phyloP scores from a whole-genome alignment of 2,888 invertebrate species.

The Apamea crenata region DNA sequence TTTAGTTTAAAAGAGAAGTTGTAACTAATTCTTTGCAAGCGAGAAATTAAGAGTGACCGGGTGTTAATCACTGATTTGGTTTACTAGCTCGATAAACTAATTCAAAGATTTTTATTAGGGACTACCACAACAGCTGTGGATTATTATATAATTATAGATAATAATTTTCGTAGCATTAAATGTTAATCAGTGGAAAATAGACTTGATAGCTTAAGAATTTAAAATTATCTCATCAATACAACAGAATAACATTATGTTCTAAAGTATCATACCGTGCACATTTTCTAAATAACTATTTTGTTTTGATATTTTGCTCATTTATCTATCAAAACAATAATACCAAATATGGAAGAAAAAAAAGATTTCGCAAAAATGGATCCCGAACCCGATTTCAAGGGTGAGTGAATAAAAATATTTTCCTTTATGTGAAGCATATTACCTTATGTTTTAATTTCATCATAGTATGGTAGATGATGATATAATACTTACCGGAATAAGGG shows the following conservation, averaged over 20 bases:
- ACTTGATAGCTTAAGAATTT: neutral
- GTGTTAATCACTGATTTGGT: neutral
- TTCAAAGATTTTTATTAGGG: neutral
- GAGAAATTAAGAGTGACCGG: neutral
- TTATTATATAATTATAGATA: conserved; percentile 5
- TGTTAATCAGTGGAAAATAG: neutral
- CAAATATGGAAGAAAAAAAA: conserved; percentile 23
- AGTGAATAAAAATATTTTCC: neutral
- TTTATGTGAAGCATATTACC: neutral
- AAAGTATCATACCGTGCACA: neutral
- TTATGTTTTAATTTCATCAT: neutral
- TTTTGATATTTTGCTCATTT: neutral
- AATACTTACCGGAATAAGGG: neutral
- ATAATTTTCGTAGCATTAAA: neutral
- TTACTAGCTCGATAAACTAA: neutral
- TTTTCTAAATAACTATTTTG: neutral
- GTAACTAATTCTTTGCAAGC: conserved; percentile 10
- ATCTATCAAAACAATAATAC: neutral
- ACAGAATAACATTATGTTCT: neutral
- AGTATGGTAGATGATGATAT: neutral
- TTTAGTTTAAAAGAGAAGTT: conserved; percentile 46
- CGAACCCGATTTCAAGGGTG: conserved; percentile 37
- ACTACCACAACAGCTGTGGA: neutral
- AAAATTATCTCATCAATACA: neutral
- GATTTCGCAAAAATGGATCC: neutral